These are phyloP conservation scores for Drosophila pegasa DNA, from an alignment of 2,888 invertebrate species.

Conservation along the genomic window DNA sequence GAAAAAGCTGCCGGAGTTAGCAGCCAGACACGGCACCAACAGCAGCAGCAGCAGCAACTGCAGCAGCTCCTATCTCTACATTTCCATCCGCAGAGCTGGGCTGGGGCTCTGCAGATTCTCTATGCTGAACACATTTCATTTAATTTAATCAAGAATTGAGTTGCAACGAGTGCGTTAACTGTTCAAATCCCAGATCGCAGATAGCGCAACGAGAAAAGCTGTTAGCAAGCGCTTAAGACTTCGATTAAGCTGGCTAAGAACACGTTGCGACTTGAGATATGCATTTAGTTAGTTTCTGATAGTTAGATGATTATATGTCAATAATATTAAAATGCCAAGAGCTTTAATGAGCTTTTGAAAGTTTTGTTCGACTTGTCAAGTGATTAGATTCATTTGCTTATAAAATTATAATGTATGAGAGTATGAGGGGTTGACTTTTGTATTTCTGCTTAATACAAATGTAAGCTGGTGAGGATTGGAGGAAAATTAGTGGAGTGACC, in stretches of 20 bases:
- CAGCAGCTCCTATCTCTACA: background rate
- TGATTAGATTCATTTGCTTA: too few species aligned
- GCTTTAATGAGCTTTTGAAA: too few species aligned
- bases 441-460: too few species aligned
- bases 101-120: background rate
- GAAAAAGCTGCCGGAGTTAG: conserved; percentile 44
- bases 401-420: too few species aligned
- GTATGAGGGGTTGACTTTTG: too few species aligned
- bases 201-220: background rate
- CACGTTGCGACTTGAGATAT: background rate
- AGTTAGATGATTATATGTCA: background rate
- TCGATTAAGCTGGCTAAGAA: background rate
- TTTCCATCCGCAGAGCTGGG: conserved; percentile 1
- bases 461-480: too few species aligned
- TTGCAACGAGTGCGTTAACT: conserved; percentile 16
- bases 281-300: background rate
- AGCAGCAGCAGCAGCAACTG: background rate
- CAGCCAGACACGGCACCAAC: background rate
- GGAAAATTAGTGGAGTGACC: too few species aligned
- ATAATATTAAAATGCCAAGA: too few species aligned
- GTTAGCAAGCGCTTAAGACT: background rate
- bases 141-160: conserved; percentile 19
- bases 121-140: conserved; percentile 13
- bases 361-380: too few species aligned
- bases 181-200: background rate